Percentiles rank a stretch among this genome's conserved stretches.
These are phyloP conservation scores for Standfussiana lucernea DNA, from an alignment of 2,888 invertebrate species.

Conservation along the genomic window DNA sequence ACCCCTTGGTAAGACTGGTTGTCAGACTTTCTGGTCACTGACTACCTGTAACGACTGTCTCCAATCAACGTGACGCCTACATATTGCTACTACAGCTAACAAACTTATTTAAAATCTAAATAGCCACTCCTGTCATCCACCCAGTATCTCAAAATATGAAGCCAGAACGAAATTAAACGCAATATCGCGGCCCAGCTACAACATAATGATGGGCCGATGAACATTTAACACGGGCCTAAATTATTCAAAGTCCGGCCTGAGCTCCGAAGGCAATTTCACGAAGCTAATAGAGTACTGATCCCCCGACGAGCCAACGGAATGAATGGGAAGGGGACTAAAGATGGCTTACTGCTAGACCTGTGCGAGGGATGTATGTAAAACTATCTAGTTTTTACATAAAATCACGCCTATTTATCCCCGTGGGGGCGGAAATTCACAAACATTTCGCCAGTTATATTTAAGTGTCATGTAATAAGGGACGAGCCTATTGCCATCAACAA, in stretches of 20 bases:
- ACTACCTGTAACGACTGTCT: too few species aligned
- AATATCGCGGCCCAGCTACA: conserved; percentile 22
- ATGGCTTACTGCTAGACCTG: not conserved
- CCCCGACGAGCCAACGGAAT: conserved; percentile 51
- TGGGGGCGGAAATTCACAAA: too few species aligned
- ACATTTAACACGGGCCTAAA: conserved; percentile 62
- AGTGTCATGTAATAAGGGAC: not conserved
- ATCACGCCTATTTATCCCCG: not conserved
- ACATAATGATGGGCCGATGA: conserved; percentile 39
- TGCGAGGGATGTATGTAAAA: conserved; percentile 6
- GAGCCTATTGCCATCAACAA: too few species aligned
- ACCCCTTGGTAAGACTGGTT: too few species aligned
- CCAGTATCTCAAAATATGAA: not conserved
- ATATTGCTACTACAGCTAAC: not conserved
- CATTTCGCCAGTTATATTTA: not conserved
- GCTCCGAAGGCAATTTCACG: conserved; percentile 63
- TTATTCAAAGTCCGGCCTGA: conserved; percentile 68
- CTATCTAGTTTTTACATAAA: too few species aligned
- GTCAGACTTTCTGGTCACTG: too few species aligned
- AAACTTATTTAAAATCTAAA: not conserved
- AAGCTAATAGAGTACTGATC: conserved; percentile 65
- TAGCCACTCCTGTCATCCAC: not conserved
- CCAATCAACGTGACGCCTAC: not conserved
- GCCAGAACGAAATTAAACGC: conserved; percentile 10
- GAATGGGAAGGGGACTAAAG: conserved; percentile 22